Percentiles rank a stretch among this genome's conserved stretches.
These are phyloP conservation scores for Actenoides hombroni DNA, from an alignment of 2,113 vertebrate genomes.

Conservation along the genomic window DNA sequence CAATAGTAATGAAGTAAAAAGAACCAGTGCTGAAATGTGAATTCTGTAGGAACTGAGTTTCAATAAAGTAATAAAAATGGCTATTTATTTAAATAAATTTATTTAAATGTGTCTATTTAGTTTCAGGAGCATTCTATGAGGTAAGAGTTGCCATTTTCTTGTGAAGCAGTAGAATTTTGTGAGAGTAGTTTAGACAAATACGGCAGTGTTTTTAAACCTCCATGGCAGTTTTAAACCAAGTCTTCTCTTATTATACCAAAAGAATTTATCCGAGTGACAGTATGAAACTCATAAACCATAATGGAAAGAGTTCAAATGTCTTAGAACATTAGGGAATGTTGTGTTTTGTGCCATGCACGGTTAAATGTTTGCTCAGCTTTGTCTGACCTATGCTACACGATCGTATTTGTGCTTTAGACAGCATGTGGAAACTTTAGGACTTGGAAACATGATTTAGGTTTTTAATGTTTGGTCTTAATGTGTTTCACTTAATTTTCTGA, in stretches of 20 bases:
- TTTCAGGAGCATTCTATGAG: not conserved
- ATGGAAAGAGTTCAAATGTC: not conserved
- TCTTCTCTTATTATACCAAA: not conserved
- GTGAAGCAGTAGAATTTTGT: not conserved
- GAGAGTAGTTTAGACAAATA: not conserved
- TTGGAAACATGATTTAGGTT: not conserved
- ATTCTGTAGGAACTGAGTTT: not conserved
- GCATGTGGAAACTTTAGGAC: not conserved
- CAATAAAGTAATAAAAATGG: not conserved
- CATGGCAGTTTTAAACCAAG: not conserved
- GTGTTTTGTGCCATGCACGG: not conserved
- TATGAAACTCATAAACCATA: not conserved
- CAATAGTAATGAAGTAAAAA: not conserved
- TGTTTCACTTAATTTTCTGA: not conserved
- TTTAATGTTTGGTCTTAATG: not conserved
- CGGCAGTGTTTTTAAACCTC: not conserved
- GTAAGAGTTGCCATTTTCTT: conserved; percentile 4
- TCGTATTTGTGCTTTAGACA: not conserved
- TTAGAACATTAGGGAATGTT: not conserved
- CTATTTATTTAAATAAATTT: too few relatives aligned
- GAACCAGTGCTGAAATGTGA: not conserved
- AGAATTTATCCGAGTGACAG: not conserved
- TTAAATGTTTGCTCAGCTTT: conserved; percentile 2
- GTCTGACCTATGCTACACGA: not conserved
- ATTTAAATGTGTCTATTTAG: not conserved